phyloP scores from a whole-genome alignment of 2,113 vertebrate genomes.

The Callipepla squamata region DNA sequence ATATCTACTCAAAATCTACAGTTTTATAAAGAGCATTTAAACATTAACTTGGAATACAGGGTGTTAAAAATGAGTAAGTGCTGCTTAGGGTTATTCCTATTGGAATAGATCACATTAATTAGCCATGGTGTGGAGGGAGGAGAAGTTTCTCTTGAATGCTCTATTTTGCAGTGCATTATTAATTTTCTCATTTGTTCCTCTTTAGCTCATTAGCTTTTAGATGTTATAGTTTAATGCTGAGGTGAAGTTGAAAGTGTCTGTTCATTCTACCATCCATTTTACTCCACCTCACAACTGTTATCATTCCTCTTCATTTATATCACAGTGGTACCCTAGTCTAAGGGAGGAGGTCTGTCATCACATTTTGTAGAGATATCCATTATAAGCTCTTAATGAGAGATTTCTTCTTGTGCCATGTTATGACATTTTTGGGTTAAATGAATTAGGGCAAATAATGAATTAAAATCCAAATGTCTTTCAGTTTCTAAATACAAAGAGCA shows the following conservation, averaged over 20 bases:
- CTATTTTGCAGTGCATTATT: constrained; percentile 21
- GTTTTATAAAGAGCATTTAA: constrained; percentile 17
- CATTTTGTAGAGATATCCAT: background rate
- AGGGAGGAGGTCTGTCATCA: background rate
- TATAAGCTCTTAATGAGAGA: background rate
- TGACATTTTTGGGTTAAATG: background rate
- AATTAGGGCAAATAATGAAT: background rate
- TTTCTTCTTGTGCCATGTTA: background rate
- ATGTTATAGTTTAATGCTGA: background rate
- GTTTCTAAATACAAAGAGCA: background rate
- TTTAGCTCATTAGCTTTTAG: constrained; percentile 64
- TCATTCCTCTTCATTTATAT: background rate
- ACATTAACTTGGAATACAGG: background rate
- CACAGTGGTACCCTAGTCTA: background rate
- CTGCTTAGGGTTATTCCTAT: constrained; percentile 40
- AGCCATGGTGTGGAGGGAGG: background rate
- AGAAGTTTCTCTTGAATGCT: constrained; percentile 36
- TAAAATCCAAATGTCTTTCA: background rate
- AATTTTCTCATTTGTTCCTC: constrained; percentile 5
- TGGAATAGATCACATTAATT: constrained; percentile 53
- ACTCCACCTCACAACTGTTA: background rate
- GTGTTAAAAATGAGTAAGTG: constrained; percentile 48
- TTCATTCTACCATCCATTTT: constrained; percentile 8
- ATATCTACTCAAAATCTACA: constrained; percentile 34
- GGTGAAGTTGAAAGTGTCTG: background rate